Evolutionary conservation across 2,113 vertebrate genomes (phyloP).

Genomic region (Gnathonemus longibarbis): DNA sequence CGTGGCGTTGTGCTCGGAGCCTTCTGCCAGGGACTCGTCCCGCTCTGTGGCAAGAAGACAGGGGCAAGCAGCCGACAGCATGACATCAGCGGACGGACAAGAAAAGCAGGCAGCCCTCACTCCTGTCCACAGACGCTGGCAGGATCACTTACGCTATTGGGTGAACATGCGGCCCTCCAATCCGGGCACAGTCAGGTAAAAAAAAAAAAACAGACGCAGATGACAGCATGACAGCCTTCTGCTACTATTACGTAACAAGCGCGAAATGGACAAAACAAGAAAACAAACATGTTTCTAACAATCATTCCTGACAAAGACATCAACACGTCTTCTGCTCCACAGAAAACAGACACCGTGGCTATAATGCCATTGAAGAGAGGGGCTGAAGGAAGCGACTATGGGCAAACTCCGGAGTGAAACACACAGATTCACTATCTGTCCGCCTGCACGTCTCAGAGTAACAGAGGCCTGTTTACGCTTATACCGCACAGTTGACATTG

Average conservation of each 20-base stretch:
- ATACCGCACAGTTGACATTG: constrained; percentile 21
- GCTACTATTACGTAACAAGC: not conserved
- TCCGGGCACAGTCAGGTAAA: not conserved
- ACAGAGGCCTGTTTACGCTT: constrained; percentile 37
- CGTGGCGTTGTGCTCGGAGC: constrained; percentile 71
- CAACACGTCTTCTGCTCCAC: not conserved
- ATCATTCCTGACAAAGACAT: not conserved
- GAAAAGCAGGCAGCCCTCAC: not conserved
- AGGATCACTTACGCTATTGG: not conserved
- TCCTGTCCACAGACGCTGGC: not conserved
- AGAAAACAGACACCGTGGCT: not conserved
- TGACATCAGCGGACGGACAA: not conserved
- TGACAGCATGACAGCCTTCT: not conserved
- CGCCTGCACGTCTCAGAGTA: not conserved
- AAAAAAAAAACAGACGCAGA: not conserved
- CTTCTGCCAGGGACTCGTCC: constrained; percentile 66
- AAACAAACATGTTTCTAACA: not conserved
- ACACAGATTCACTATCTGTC: not conserved
- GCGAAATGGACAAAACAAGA: not conserved
- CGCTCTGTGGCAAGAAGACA: constrained; percentile 60
- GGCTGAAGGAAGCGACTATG: not conserved
- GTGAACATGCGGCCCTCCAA: not conserved
- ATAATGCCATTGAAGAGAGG: not conserved
- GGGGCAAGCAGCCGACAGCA: not conserved
- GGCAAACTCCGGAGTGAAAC: not conserved